Evolutionary conservation across 2,113 vertebrate genomes (phyloP), one percentile per base, ranked within the genome.

Genomic region (Apodemus sylvaticus): DNA sequence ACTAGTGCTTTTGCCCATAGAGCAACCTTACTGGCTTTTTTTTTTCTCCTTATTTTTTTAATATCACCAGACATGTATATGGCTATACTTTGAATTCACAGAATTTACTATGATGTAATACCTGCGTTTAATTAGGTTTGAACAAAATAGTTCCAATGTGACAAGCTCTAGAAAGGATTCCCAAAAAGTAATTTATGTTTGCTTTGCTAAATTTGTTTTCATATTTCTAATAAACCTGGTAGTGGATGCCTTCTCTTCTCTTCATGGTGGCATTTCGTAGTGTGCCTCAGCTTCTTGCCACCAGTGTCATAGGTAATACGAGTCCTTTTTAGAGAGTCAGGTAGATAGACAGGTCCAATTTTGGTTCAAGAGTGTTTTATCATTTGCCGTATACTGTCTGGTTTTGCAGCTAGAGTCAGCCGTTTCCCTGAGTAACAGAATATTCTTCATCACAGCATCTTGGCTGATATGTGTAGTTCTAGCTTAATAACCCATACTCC

Each of bases 291-390:
- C 81, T 97, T 71, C 53, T 74, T 81, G 29, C 34, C 66, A 31
- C 58, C 95, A 16, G 82, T 94, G 73, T 62, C 9, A 20, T 60
- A 93, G 86, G 77, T 86, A 86, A 89, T 81, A 1, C 42, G 36
- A 73, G 3, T 42, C 58, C 96, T 92, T 48, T 89, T 94, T 90
- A 78, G 79, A 42, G 77, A 53, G 81, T 58, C 53, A 96, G 91
- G 83, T 90, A 92, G 92, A 96, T 26, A 93, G 91, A 81, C 55
- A 96, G 66, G 87, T 96, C 39, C 76, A 91, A 29, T 62, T 95
- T 97, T 97, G 94, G 58, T 90, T 96, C 55, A 53, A 48, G 83
- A 71, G 87, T 53, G 45, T 86, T 96, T 96, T 36, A 94, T 96
- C 81, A 93, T 94, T 97, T 92, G 11, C 77, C 31, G 86, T 96